Conservation (phyloP, 2,797 vertebrate species). For the Thamnophis elegans region DNA sequence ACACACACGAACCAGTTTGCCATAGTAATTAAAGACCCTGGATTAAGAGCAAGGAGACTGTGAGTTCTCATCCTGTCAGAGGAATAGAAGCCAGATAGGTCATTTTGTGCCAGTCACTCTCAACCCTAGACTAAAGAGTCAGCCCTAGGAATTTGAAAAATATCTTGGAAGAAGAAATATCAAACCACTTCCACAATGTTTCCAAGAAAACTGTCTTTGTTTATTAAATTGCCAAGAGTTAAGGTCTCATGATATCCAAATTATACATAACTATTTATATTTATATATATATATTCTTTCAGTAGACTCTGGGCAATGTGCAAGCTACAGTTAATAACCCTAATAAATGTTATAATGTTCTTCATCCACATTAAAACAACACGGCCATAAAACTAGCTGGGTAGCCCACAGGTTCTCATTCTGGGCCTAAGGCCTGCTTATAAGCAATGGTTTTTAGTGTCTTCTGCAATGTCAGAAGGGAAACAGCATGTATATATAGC, state of each 20-base stretch:
- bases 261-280: not conserved
- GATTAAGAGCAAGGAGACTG: not conserved
- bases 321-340: not conserved
- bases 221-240: not conserved
- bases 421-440: not conserved
- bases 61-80: not conserved
- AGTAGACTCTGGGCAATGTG: not conserved
- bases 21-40: not conserved
- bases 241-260: not conserved
- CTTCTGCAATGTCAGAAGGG: not conserved
- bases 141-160: not conserved
- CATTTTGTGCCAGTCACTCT: not conserved
- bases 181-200: not conserved
- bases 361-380: not conserved
- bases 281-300: not conserved
- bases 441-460: not conserved
- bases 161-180: not conserved
- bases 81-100: not conserved
- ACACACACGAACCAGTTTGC: not conserved
- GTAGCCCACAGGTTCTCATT: not conserved
- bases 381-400: not conserved
- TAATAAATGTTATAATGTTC: not conserved
- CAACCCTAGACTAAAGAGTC: not conserved
- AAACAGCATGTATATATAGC: not conserved
- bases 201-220: not conserved